Base-by-base conservation (phyloP, 2,888 invertebrate genomes). In the Euphydryas editha region DNA sequence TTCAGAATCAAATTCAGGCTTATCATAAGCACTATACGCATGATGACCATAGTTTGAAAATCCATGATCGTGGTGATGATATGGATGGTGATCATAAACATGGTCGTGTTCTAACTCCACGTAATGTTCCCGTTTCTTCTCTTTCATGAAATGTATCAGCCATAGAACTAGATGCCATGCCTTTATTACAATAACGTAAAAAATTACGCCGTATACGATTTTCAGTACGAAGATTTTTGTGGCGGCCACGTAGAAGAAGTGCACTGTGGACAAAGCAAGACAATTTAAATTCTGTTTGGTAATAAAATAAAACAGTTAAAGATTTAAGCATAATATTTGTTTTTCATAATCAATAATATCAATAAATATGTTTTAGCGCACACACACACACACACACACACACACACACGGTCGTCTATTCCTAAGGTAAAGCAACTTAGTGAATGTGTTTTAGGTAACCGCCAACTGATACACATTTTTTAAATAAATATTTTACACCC, bases 181-280 rank as follows among this genome's bases (percentile, higher is more conserved):
- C 71, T 92, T 92, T 0, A 77, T 75, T 0, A 85, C 65, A 0
- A 92, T 72, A 0, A 80, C 81, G 73, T 80, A 90, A 74, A 92
- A 87, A 5, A 92, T 76, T 1, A 81, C 82, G 2, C 90, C 92
- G 58, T 92, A 92, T 0, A 91, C 76, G 0, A 92, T 77, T 66
- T 92, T 92, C 36, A 92, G 70, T 0, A 92, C 80, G 68, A 92
- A 82, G 0, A 92, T 65, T 67, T 92, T 92, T 1, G 89, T 86
- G 2, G 88, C 89, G 0, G 85, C 85, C 1, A 86, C 88, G 80
- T 88, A 92, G 81, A 90, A 83, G 72, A 92, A 89, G 67, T 90
- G 90, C 57, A 87, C 92, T 92, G 90, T 21, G 76, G 67, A 85
- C 83, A 85, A 85, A 73, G 44, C 62, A 68, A 77, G 64, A 21